A percentile compares a stretch with the other conserved stretches of the same genome.
These are phyloP conservation scores for Gephyroberyx darwinii DNA, from an alignment of 2,797 vertebrate species.

Conservation along the genomic window DNA sequence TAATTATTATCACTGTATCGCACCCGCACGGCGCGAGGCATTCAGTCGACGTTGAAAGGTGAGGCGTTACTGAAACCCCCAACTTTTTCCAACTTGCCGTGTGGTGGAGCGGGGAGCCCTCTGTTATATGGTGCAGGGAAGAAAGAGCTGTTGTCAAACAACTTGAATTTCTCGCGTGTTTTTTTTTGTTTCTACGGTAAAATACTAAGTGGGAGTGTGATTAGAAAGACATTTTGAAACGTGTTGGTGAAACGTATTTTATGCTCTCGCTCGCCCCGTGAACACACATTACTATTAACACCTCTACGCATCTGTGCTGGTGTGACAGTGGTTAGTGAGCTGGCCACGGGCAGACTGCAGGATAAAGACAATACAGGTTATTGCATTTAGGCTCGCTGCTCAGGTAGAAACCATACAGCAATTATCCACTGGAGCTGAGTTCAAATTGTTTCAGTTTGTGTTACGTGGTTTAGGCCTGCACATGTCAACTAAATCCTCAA, in stretches of 20 bases:
- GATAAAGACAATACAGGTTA: slow-evolving; percentile 12
- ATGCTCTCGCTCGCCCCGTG: not conserved
- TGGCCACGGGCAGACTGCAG: slow-evolving; percentile 20
- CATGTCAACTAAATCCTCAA: slow-evolving; percentile 20
- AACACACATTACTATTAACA: slow-evolving; percentile 45
- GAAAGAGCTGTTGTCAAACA: slow-evolving; percentile 41
- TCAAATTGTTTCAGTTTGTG: too few relatives aligned
- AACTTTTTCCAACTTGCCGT: slow-evolving; percentile 77
- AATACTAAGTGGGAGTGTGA: not conserved
- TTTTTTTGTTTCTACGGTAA: not conserved
- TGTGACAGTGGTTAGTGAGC: slow-evolving; percentile 45
- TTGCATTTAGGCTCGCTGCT: not conserved
- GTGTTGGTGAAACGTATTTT: not conserved
- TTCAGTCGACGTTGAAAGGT: slow-evolving; percentile 37
- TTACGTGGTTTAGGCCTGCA: not conserved
- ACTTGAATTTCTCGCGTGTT: slow-evolving; percentile 11
- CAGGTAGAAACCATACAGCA: not conserved
- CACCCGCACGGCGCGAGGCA: slow-evolving; percentile 36
- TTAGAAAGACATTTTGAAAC: slow-evolving; percentile 1
- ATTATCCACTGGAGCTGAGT: not conserved
- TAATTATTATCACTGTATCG: not conserved
- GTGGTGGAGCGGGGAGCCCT: slow-evolving; percentile 60
- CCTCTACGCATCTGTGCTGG: slow-evolving; percentile 59
- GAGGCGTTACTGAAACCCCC: slow-evolving; percentile 61
- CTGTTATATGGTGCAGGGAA: slow-evolving; percentile 44